A percentile compares a stretch with the other conserved stretches of the same genome.
phyloP scores from a whole-genome alignment of 2,888 invertebrate genomes.

The Siphlonurus alternatus region DNA sequence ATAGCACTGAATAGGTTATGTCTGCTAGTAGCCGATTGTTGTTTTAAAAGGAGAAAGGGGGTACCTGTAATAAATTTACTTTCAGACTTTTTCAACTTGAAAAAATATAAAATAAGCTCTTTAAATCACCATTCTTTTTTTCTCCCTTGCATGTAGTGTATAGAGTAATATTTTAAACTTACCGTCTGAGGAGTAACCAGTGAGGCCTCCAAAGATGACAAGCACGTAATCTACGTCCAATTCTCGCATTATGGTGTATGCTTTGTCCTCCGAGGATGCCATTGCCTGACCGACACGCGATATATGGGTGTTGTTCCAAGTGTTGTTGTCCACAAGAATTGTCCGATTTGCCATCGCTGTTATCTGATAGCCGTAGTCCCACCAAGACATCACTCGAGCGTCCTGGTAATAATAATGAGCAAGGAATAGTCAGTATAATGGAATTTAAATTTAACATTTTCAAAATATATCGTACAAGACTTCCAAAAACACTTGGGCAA shows the following conservation, averaged over 20 bases:
- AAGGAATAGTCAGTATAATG: constrained; percentile 9
- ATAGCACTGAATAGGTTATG: too few relatives aligned
- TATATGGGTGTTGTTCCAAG: constrained; percentile 99
- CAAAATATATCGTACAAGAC: background rate
- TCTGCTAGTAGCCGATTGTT: too few relatives aligned
- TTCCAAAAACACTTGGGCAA: background rate
- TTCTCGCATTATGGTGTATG: constrained; percentile 95
- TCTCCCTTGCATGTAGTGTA: too few relatives aligned
- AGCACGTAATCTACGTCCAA: constrained; percentile 95
- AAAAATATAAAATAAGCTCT: too few relatives aligned
- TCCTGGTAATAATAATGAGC: constrained; percentile 54
- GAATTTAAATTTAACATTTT: constrained; percentile 2
- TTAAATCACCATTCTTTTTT: too few relatives aligned
- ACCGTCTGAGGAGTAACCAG: constrained; percentile 97
- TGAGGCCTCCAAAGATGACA: constrained; percentile 96
- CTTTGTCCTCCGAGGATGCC: constrained; percentile 92
- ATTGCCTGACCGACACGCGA: constrained; percentile 96
- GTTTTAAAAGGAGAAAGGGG: too few relatives aligned
- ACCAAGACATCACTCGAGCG: constrained; percentile 98
- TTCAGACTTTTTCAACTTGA: too few relatives aligned
- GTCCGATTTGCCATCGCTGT: constrained; percentile 99
- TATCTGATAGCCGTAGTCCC: constrained; percentile 99
- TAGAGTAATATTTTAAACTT: too few relatives aligned
- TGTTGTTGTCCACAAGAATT: constrained; percentile 96
- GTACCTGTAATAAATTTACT: too few relatives aligned